Evolutionary conservation across 2,113 vertebrate genomes (phyloP), one percentile per base, ranked within the genome.

Genomic region (Lutjanus erythropterus): DNA sequence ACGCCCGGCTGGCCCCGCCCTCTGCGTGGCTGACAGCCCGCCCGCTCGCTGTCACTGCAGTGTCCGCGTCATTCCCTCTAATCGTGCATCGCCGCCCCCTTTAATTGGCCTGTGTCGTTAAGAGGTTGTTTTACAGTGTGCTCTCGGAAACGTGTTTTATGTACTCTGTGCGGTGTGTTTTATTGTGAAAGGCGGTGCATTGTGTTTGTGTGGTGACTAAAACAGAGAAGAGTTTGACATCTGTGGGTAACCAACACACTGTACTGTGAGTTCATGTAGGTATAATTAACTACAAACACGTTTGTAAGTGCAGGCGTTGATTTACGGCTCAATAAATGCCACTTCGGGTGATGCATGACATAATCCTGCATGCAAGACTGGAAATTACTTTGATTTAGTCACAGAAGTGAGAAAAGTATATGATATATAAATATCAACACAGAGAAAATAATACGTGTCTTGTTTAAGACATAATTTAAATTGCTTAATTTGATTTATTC

Each of bases 1-100:
- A 44, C 64, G 42, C 85, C 65, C 72, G n/a, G 27, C 46, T 27
- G 66, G 81, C 86, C 72, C 76, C 69, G 31, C 88, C 90, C 79
- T 41, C 67, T 49, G 21, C 42, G 12, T 37, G 58, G 58, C 74
- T 37, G 79, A 73, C 83, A 79, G 83, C 41, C 69, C 50, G n/a
- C 83, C 76, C 29, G 25, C 69, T 64, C 31, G 56, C 78, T 50
- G 69, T 80, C 78, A 72, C 67, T 42, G 67, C 69, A 10, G 52
- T 66, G 9, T 25, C 5, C 67, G 42, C 75, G 58, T 78, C 81
- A 75, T 59, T 37, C 67, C 71, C 69, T 85, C 78, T 88, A 81
- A 82, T 85, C 5, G 19, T 1, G 0, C n/a, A n/a, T n/a, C n/a
- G n/a, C 21, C 9, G 7, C 9, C 50, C 56, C 67, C 71, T 87